These are phyloP conservation scores for Falco cherrug DNA, from an alignment of 2,797 vertebrate genomes.

Conservation along the genomic window DNA sequence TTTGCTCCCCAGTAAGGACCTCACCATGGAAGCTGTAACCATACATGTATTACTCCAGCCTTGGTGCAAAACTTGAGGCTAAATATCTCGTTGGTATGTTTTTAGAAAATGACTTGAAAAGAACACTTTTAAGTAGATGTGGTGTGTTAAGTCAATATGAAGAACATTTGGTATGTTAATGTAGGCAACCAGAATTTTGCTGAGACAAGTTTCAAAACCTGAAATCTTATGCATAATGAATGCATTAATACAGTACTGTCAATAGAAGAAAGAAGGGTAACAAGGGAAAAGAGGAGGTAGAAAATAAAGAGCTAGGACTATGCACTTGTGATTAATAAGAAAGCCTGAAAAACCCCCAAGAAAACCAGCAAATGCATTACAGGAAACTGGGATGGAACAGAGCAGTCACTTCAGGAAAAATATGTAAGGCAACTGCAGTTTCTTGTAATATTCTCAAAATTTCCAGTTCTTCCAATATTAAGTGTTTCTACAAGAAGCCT, in stretches of 20 bases:
- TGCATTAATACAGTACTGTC: neutral
- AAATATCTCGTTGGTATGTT: neutral
- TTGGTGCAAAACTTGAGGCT: neutral
- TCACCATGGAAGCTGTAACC: neutral
- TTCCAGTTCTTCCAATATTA: neutral
- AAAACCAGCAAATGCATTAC: neutral
- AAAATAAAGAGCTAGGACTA: neutral
- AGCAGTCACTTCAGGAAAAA: neutral
- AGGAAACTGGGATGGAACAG: neutral
- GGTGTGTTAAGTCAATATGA: neutral
- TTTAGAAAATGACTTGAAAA: neutral
- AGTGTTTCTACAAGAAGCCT: neutral
- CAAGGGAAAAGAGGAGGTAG: neutral
- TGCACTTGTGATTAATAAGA: neutral
- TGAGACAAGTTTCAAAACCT: neutral
- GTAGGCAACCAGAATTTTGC: neutral
- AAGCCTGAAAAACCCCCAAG: neutral
- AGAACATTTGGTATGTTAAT: neutral
- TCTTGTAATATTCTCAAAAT: neutral
- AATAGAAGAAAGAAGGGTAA: neutral
- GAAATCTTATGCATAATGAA: neutral
- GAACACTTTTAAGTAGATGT: neutral
- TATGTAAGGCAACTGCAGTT: neutral
- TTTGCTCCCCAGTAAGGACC: neutral
- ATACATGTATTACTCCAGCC: accelerated